These are phyloP conservation scores for Caenorhabditis sp. DNA, from an alignment of 2,888 invertebrate genomes.

Conservation along the genomic window DNA sequence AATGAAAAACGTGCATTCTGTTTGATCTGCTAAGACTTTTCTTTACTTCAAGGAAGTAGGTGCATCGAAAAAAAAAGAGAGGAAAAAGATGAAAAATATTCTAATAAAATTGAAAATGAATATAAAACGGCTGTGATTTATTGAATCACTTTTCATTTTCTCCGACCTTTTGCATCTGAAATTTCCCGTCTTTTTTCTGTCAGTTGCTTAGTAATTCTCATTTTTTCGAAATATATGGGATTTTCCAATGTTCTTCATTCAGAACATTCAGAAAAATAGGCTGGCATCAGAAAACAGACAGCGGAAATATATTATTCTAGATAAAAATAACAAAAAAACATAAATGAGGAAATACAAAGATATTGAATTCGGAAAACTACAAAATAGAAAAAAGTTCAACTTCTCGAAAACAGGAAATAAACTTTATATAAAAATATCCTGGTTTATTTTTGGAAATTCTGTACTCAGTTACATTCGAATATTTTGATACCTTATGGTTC, in stretches of 20 bases:
- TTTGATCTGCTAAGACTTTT: no score
- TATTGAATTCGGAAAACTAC: not conserved
- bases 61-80: no score
- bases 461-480: no score
- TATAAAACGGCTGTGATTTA: not conserved
- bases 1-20: not conserved
- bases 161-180: no score
- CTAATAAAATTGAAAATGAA: slow-evolving; percentile 1
- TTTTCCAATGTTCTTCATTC: not conserved
- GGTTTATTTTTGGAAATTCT: no score
- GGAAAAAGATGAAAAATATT: not conserved
- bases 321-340: not conserved
- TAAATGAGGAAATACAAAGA: not conserved
- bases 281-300: not conserved
- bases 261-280: slow-evolving; percentile 9
- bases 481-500: no score
- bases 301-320: not conserved
- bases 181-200: no score
- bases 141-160: not conserved
- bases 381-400: not conserved
- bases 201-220: no score
- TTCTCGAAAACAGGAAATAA: no score
- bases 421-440: no score
- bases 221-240: no score
- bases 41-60: no score